phyloP scores from a whole-genome alignment of 1,140 invertebrate species.

The Piezodorus guildinii region DNA sequence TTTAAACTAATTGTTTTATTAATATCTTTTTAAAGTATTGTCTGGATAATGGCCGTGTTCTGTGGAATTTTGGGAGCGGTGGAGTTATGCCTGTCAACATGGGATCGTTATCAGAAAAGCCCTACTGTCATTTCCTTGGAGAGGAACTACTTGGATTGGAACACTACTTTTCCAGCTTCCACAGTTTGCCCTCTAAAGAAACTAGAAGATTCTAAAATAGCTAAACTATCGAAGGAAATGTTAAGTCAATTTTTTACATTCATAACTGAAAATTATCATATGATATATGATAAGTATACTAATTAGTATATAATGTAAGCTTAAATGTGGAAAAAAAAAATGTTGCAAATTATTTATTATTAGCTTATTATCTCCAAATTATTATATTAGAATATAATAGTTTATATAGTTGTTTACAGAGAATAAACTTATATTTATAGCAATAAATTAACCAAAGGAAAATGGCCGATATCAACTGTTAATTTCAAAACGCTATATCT shows the following conservation, averaged over 20 bases:
- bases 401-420: no score
- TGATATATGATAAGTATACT: no score
- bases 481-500: no score
- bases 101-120: constrained; percentile 50
- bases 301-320: background rate
- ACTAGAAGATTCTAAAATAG: background rate
- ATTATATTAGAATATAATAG: no score
- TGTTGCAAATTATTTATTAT: no score
- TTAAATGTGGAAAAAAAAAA: background rate
- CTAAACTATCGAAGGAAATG: background rate
- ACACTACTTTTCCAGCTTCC: constrained; percentile 51
- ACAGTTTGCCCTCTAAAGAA: constrained; percentile 37
- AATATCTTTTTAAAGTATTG: constrained; percentile 28
- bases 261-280: background rate
- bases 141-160: constrained; percentile 55
- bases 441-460: no score
- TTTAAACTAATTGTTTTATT: no score
- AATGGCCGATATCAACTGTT: no score
- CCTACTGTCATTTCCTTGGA: constrained; percentile 63
- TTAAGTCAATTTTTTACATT: background rate
- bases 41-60: constrained; percentile 38
- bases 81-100: constrained; percentile 44
- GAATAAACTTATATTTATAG: no score
- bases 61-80: constrained; percentile 36
- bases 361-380: no score